Base-by-base conservation (phyloP, 2,888 invertebrate species). In the Euplexia lucipara region DNA sequence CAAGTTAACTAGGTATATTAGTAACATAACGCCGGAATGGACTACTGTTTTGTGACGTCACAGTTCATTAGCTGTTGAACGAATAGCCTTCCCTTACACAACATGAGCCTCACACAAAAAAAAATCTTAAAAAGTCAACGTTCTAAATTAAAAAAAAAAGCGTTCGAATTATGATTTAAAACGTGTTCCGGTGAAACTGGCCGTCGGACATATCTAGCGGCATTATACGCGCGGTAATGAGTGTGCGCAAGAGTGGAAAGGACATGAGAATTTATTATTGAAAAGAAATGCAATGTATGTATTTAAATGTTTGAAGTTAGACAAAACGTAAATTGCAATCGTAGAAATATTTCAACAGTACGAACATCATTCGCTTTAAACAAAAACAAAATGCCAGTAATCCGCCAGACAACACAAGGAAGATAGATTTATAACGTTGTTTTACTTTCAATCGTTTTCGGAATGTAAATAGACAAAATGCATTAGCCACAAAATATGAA, bases 171-270 rank as follows among this genome's bases (percentile, higher is more conserved):
- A 95, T 95, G 94, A 95, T 95, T 95, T 94, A 93, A 94, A 95
- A 95, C 95, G 92, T 95, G 95, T 95, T 95, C 94, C 92, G 94
- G 95, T 92, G 94, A 95, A 94, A 95, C 95, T 93, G 90, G 92
- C 90, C 89, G 94, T 92, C 93, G 92, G 94, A 93, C 89, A 91
- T 91, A 91, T 94, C 94, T 94, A 94, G 92, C 92, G 89, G 88
- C 91, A 93, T 92, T 92, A 93, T 92, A 93, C 90, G 88, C 90
- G 89, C 90, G 91, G 93, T 95, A 95, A 94, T 95, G 93, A 94
- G 92, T 88, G 86, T 83, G 78, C 88, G 84, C 77, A 84, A 78
- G 89, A 89, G 87, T 69, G 26, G 67, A 71, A 60, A 85, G 93
- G 94, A 91, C 91, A 69, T 86, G 81, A 66, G n/a, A 66, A 58